A percentile compares a stretch with the other conserved stretches of the same genome.
These are phyloP conservation scores for Acipenser oxyrinchus DNA, from an alignment of 2,797 vertebrate genomes.

Conservation along the genomic window DNA sequence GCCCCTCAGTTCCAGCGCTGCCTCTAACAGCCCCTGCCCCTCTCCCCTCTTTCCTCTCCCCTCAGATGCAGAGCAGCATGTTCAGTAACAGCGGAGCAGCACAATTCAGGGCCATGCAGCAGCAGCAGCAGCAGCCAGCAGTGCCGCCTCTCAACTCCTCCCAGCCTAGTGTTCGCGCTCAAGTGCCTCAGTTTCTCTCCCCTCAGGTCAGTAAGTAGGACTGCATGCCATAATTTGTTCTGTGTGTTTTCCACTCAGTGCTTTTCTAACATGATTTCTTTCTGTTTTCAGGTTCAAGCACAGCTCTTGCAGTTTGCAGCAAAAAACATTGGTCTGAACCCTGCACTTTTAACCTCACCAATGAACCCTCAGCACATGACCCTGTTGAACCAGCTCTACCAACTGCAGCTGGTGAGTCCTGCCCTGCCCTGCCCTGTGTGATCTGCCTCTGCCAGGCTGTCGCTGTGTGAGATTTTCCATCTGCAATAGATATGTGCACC, in stretches of 20 bases:
- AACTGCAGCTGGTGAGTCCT: slow-evolving; percentile 94
- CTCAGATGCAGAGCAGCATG: slow-evolving; percentile 92
- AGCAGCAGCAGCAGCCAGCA: slow-evolving; percentile 76
- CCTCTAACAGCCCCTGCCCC: neutral
- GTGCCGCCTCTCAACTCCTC: slow-evolving; percentile 94
- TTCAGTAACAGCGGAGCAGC: slow-evolving; percentile 96
- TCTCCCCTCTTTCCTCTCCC: neutral
- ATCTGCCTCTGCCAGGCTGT: neutral
- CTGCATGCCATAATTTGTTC: slow-evolving; percentile 3
- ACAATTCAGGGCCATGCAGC: slow-evolving; percentile 91
- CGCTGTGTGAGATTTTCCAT: too few relatives aligned
- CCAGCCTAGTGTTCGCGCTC: slow-evolving; percentile 99
- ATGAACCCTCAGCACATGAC: slow-evolving; percentile 99
- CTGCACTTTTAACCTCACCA: slow-evolving; percentile 99
- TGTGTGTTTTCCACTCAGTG: neutral
- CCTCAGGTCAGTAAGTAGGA: slow-evolving; percentile 73
- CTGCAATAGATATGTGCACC: too few relatives aligned
- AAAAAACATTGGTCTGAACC: slow-evolving; percentile 99
- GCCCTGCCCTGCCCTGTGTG: neutral
- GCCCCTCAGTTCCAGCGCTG: neutral
- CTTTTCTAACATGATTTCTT: neutral
- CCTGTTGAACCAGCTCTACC: slow-evolving; percentile 99
- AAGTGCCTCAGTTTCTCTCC: slow-evolving; percentile 99
- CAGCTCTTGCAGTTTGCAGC: slow-evolving; percentile 99
- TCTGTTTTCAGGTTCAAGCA: slow-evolving; percentile 87